Base-by-base conservation (phyloP, 2,113 vertebrate species). In the Actenoides hombroni region DNA sequence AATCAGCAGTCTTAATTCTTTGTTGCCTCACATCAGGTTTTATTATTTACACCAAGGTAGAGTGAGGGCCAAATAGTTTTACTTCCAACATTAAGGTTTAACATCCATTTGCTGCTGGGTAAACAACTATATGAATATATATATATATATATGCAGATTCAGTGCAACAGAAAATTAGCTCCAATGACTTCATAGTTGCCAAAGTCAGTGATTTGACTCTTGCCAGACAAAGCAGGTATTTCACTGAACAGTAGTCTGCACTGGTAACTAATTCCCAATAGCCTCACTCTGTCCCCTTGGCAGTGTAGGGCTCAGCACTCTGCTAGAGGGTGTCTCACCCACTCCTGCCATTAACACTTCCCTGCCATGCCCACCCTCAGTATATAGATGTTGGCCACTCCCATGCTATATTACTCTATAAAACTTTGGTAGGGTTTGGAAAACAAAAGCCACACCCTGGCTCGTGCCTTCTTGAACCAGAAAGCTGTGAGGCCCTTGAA, bases 311-410 rank as follows among this genome's bases (percentile, higher is more conserved):
- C 59, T 83, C 19, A 26, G 26, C 49, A 35, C 11, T 33, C 42
- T 68, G 28, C 16, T 75, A 48, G 15, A 80, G 31, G 11, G 12
- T 73, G 28, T 75, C 37, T 26, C 40, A 33, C 60, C 23, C 1
- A 0, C 16, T 91, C 49, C 69, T 44, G 26, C 56, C 1, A 0
- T 53, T 29, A 42, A n/a, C 2, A 3, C 26, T 75, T 44, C 31
- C 48, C 42, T 49, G 15, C 23, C 61, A 9, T 33, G 16, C 26
- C 3, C 2, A 57, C 26, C 31, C 13, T 71, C 48, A n/a, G 0
- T 4, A 40, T 37, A 19, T 11, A 26, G 49, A 18, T 84, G 19
- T 16, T 56, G 33, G 20, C 29, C 1, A 3, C 16, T 88, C 25
- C 46, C 26, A 8, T 20, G 17, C n/a, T 51, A 6, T 24, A 29